A percentile compares a stretch with the other conserved stretches of the same genome.
phyloP scores from a whole-genome alignment of 2,888 invertebrate species.

The Melolontha melolontha region DNA sequence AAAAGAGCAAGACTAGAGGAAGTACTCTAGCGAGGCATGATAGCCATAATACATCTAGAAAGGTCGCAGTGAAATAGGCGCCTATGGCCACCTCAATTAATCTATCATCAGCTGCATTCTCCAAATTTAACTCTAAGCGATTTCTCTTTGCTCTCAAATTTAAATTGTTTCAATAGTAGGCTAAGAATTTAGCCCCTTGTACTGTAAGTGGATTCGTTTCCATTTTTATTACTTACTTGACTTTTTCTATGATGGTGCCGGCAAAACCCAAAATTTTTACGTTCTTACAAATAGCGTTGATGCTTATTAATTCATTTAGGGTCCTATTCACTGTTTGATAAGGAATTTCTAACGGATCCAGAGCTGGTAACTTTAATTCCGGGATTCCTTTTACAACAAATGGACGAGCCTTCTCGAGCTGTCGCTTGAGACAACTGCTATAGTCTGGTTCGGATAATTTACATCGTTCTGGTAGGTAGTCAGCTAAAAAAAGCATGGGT shows the following conservation, averaged over 20 bases:
- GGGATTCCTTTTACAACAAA: conserved; percentile 74
- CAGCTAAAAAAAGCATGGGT: conserved; percentile 67
- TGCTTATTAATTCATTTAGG: conserved; percentile 73
- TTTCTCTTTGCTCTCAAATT: too few species aligned
- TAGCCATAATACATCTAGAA: too few species aligned
- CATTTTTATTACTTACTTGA: conserved; percentile 69
- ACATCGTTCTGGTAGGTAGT: conserved; percentile 73
- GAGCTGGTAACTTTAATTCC: conserved; percentile 75
- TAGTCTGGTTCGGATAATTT: conserved; percentile 73
- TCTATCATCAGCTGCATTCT: too few species aligned
- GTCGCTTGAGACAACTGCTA: conserved; percentile 72
- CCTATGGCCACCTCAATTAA: too few species aligned
- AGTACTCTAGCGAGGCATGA: too few species aligned
- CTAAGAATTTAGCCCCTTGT: too few species aligned
- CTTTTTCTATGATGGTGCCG: conserved; percentile 72
- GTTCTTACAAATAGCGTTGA: conserved; percentile 76
- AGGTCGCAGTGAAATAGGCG: too few species aligned
- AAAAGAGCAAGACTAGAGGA: too few species aligned
- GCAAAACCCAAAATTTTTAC: conserved; percentile 75
- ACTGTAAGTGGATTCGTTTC: too few species aligned
- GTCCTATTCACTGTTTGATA: conserved; percentile 77
- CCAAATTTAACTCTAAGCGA: too few species aligned
- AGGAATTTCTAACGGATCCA: conserved; percentile 79
- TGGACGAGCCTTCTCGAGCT: conserved; percentile 71
- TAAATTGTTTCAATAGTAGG: too few species aligned